Conservation (phyloP, 1,140 invertebrate species). For the Drosophila serrata region DNA sequence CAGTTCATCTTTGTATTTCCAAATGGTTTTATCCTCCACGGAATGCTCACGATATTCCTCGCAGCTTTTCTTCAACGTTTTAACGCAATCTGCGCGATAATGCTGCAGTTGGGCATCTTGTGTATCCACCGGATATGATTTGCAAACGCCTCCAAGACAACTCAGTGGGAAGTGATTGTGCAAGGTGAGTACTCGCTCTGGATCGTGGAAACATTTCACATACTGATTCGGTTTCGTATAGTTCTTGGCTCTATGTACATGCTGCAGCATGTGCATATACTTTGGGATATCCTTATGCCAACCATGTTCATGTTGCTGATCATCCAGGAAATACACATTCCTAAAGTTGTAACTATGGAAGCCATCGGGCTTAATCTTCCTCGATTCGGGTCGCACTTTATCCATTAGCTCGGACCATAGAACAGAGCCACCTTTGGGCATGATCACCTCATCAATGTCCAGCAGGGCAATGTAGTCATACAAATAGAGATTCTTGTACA, state of each 20-base stretch:
- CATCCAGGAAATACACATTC: conserved; percentile 98
- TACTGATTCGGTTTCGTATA: conserved; percentile 97
- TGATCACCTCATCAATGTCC: conserved; percentile 98
- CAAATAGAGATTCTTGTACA: conserved; percentile 96
- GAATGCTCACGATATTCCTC: conserved; percentile 93
- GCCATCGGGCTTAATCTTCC: conserved; percentile 90
- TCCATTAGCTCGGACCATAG: conserved; percentile 93
- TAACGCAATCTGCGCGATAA: conserved; percentile 96
- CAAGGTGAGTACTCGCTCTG: conserved; percentile 93
- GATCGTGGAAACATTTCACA: conserved; percentile 97
- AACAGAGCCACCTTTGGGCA: conserved; percentile 92
- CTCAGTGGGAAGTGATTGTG: conserved; percentile 97
- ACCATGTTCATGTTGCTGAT: conserved; percentile 93
- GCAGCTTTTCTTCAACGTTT: conserved; percentile 94
- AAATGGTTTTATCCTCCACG: conserved; percentile 94
- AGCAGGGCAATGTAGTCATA: conserved; percentile 96
- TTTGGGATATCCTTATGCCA: conserved; percentile 94
- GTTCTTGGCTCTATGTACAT: conserved; percentile 95
- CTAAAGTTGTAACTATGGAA: conserved; percentile 94
- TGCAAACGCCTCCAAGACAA: conserved; percentile 94
- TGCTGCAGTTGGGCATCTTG: conserved; percentile 95
- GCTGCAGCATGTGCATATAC: conserved; percentile 97
- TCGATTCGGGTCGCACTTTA: conserved; percentile 89
- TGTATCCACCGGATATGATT: conserved; percentile 94
- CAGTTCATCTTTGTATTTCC: conserved; percentile 93